Conservation (phyloP, 2,888 invertebrate genomes). For the Himalopsyche kuldschensis region DNA sequence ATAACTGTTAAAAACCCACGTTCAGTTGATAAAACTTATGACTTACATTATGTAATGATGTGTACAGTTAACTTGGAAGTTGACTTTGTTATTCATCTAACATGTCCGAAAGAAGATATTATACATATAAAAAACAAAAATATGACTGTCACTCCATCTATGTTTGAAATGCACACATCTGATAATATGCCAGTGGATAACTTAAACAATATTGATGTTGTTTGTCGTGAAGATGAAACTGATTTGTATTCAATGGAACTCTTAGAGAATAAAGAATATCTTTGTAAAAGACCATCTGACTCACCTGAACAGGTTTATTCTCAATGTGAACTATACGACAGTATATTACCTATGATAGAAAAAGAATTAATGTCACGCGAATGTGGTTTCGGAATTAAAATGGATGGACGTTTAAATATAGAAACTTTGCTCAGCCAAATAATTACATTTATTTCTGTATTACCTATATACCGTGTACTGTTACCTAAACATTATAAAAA, state of each 20-base stretch:
- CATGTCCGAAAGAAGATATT: slow-evolving; percentile 59
- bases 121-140: slow-evolving; percentile 44
- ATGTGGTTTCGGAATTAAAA: slow-evolving; percentile 51
- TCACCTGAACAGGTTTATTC: background rate
- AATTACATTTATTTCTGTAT: slow-evolving; percentile 47
- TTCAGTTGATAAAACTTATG: background rate
- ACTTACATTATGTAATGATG: background rate
- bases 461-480: slow-evolving; percentile 5
- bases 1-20: background rate
- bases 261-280: background rate
- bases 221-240: background rate
- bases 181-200: background rate
- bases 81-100: slow-evolving; percentile 60
- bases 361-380: background rate
- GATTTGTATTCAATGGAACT: background rate
- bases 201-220: background rate
- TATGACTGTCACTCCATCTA: slow-evolving; percentile 34
- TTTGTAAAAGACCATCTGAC: background rate
- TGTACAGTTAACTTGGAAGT: slow-evolving; percentile 39
- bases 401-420: slow-evolving; percentile 58
- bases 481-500: background rate
- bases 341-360: slow-evolving; percentile 47
- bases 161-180: background rate
- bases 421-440: slow-evolving; percentile 55
- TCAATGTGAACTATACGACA: slow-evolving; percentile 41